Evolutionary conservation across 2,888 invertebrate genomes (phyloP).

Genomic region (Phrixothrix hirtus): DNA sequence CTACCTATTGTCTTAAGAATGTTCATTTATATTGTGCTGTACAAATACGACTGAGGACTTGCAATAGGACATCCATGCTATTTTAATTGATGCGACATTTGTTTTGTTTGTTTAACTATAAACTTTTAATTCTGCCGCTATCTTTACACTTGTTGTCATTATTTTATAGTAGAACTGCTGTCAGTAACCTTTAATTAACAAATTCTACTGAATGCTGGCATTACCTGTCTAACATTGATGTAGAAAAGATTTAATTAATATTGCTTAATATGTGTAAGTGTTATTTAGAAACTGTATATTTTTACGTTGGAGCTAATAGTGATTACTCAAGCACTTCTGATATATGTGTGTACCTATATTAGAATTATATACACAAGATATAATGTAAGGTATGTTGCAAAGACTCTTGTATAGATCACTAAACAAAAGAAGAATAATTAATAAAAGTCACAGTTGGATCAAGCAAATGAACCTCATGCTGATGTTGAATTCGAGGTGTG

Average conservation of each 20-base stretch:
- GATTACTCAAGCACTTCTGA: too few relatives aligned
- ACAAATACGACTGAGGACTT: conserved; percentile 37
- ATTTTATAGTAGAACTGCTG: too few relatives aligned
- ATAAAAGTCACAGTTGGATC: conserved; percentile 32
- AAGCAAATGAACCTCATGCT: conserved; percentile 27
- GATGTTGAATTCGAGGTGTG: conserved; percentile 24
- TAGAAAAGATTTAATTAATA: too few relatives aligned
- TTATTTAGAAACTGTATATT: too few relatives aligned
- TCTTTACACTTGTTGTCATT: background rate
- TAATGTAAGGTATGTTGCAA: too few relatives aligned
- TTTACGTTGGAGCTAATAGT: too few relatives aligned
- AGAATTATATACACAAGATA: too few relatives aligned
- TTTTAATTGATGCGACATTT: conserved; percentile 37
- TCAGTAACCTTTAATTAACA: too few relatives aligned
- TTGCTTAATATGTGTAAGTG: too few relatives aligned
- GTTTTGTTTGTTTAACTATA: conserved; percentile 13
- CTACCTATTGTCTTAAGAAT: conserved; percentile 39
- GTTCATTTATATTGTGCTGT: conserved; percentile 41
- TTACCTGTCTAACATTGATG: too few relatives aligned
- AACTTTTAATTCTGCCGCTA: background rate
- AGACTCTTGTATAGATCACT: conserved; percentile 22
- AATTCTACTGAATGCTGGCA: too few relatives aligned
- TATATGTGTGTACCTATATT: too few relatives aligned
- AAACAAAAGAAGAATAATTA: conserved; percentile 33
- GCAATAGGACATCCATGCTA: conserved; percentile 37